Conservation (phyloP, 2,888 invertebrate genomes). For the Oligia strigilis region DNA sequence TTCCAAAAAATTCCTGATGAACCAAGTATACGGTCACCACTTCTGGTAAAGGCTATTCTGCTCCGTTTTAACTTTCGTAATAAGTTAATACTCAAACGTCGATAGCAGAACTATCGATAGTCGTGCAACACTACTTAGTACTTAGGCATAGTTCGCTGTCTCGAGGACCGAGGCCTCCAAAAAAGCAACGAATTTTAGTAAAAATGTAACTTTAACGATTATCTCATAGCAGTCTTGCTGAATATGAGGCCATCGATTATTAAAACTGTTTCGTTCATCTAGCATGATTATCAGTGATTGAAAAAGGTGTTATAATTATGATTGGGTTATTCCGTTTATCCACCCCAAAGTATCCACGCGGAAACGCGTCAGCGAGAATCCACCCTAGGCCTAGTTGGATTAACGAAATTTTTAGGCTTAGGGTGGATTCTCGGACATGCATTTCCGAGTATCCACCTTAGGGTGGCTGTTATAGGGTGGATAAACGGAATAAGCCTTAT, state of each 20-base stretch:
- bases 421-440: no score
- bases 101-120: background rate
- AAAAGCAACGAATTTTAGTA: background rate
- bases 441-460: no score
- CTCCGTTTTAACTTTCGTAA: background rate
- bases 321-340: background rate
- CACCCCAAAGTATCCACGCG: no score
- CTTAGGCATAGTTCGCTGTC: background rate
- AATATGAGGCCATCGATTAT: constrained; percentile 18
- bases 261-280: background rate
- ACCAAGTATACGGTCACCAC: background rate
- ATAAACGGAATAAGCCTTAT: no score
- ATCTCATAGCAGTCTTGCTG: constrained; percentile 39
- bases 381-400: no score
- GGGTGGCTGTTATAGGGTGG: no score
- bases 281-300: background rate
- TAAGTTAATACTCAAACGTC: background rate
- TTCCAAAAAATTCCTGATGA: background rate
- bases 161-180: constrained; percentile 7
- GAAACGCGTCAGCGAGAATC: no score
- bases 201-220: background rate
- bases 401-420: no score
- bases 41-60: background rate
- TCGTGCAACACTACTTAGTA: constrained; percentile 10
- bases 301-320: constrained; percentile 6